Evolutionary conservation across 1,140 invertebrate genomes (phyloP).

Genomic region (Phenacoccus solenopsis): DNA sequence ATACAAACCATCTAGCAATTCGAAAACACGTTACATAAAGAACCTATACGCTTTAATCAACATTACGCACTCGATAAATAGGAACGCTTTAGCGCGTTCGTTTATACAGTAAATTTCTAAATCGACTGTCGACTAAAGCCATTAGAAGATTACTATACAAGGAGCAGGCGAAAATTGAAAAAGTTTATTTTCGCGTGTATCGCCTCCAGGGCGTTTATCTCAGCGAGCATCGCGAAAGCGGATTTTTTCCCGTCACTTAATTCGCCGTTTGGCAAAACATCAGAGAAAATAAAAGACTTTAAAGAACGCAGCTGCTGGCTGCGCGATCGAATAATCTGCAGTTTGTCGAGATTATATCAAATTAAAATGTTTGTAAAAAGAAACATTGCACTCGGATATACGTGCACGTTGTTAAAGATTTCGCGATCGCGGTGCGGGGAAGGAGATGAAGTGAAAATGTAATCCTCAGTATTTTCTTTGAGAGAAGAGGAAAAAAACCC

Average conservation of each 20-base stretch:
- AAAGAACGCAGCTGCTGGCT: neutral
- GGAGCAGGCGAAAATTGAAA: neutral
- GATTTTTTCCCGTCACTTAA: neutral
- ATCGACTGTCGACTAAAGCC: neutral
- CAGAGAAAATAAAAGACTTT: constrained; percentile 3
- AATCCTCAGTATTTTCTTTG: neutral
- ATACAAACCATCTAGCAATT: too few relatives aligned
- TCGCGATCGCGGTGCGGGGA: neutral
- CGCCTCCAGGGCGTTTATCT: neutral
- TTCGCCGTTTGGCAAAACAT: constrained; percentile 1
- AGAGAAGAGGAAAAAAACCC: neutral
- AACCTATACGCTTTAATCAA: neutral
- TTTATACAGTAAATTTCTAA: neutral
- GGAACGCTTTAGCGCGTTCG: neutral
- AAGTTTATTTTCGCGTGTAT: constrained; percentile 2
- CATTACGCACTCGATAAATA: neutral
- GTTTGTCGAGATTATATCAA: constrained; percentile 2
- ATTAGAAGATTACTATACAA: constrained; percentile 3
- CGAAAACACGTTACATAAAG: too few relatives aligned
- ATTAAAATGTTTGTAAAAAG: neutral
- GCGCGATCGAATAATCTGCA: neutral
- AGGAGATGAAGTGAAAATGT: neutral
- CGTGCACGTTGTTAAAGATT: neutral
- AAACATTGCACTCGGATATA: neutral
- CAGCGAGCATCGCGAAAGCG: neutral